A percentile compares a stretch with the other conserved stretches of the same genome.
These are phyloP conservation scores for Drosophila dives DNA, from an alignment of 2,888 invertebrate genomes.

Conservation along the genomic window DNA sequence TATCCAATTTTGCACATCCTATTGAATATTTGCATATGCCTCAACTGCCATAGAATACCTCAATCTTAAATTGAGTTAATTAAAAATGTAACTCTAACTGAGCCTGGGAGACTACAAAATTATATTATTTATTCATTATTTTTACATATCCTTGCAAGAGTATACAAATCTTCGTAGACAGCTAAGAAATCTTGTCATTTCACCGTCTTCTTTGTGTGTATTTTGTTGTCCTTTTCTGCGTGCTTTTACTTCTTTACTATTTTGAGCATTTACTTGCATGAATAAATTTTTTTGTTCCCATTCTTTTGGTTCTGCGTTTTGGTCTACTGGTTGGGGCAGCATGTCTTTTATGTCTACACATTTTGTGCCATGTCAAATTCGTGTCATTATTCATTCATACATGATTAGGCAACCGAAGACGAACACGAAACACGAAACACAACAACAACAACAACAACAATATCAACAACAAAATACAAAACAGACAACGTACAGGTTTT, in stretches of 20 bases:
- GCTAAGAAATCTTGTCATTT: not conserved
- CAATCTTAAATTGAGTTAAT: not conserved
- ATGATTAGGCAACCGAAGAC: constrained; percentile 70
- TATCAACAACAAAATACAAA: constrained; percentile 32
- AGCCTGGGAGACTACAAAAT: not conserved
- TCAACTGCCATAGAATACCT: not conserved
- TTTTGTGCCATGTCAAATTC: constrained; percentile 78
- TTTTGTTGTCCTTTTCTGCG: constrained; percentile 17
- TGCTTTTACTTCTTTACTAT: constrained; percentile 30
- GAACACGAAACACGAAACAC: constrained; percentile 12
- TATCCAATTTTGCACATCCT: not conserved
- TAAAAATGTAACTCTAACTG: not conserved
- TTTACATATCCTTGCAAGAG: not conserved
- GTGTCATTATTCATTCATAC: constrained; percentile 82
- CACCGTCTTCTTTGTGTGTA: constrained; percentile 8
- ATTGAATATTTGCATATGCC: not conserved
- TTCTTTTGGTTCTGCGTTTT: not conserved
- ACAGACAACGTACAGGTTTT: constrained; percentile 66
- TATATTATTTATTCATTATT: not conserved
- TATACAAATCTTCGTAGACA: not conserved
- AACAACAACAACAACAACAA: constrained; percentile 21
- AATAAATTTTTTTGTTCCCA: constrained; percentile 61
- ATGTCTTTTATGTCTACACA: constrained; percentile 62
- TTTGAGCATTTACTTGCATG: constrained; percentile 74
- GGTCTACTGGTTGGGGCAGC: constrained; percentile 31